Base-by-base conservation (phyloP, 2,888 invertebrate genomes). In the Tetheella fluctuosa region DNA sequence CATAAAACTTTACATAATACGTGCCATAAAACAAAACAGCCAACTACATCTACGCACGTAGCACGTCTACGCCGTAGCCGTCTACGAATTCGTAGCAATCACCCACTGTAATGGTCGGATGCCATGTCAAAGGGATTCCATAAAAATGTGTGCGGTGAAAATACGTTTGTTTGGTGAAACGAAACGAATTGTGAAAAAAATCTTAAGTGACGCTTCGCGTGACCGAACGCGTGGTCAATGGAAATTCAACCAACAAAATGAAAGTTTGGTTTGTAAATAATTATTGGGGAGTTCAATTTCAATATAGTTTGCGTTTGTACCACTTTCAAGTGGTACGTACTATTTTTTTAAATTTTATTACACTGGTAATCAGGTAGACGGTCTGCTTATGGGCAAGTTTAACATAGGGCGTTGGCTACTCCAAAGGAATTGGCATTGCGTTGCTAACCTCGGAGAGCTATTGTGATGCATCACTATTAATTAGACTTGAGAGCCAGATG, bases 71-170 rank as follows among this genome's bases (percentile, higher is more conserved):
- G 68, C 23, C 65, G 69, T 77, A 76, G 76, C 76, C 67, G 65
- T 70, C 80, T 81, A 83, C 81, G 78, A 74, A 74, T 75, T 69
- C 80, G 83, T 83, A 86, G 88, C 86, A 89, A 89, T 90, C 89
- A 86, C 79, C 78, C 77, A 77, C 83, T 85, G 83, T 92, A 92
- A 92, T 91, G 91, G 83, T 80, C 67, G 82, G 83, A 91, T 92
- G 88, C 86, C 91, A 92, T 91, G 91, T 91, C 86, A 86, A 89
- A 86, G 83, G 80, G 86, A 88, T 89, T 86, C 83, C 84, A 84
- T 85, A 86, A 88, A 89, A 4, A 86, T 83, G 71, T 76, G 73
- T 74, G 70, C 70, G 74, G 73, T 77, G 63, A 58, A 82, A 84
- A 84, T 77, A 76, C 76, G 73, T 77, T 83, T 76, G 77, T 76